Base-by-base conservation (phyloP, 2,888 invertebrate species). In the Rhabditoides inermis region DNA sequence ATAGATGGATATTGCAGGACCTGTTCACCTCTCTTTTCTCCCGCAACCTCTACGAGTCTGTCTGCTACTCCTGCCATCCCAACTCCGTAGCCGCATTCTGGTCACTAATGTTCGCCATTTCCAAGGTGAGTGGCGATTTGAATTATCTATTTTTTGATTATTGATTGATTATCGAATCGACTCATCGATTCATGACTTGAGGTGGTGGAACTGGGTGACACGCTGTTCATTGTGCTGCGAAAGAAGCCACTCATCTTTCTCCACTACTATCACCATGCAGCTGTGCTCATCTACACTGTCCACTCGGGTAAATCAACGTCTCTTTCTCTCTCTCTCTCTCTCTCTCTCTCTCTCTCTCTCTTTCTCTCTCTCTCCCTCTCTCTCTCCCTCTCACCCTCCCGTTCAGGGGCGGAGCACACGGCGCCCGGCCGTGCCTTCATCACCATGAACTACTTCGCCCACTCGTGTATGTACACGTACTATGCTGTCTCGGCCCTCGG, bases 401-500 rank as follows among this genome's bases (percentile, higher is more conserved):
- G 23, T 60, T 39, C 36, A 68, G 69, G 72, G 22, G 72, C 75
- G 36, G 75, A 75, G 45, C 72, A 75, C 58, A 74, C 71, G 6
- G 73, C 75, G 2, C 59, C 75, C 18, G 75, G 75, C 18, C 56
- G 73, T 28, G 68, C 68, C 15, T 76, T 72, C 57, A 73, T 76
- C 48, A 75, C 77, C 3, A 80, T 81, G 79, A 81, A 81, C 69
- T 81, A 77, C 57, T 68, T 77, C 3, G 80, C 80, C 2, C 81
- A 81, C 64, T 77, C 80, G 4, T 70, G 79, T 45, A 81, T 81
- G 81, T 81, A 81, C 68, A 70, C 78, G 0, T 81, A 81, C 67
- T 81, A 81, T 67, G 75, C 79, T 28, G 60, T 79, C n/a, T 60
- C 77, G 36, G 80, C 81, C 1, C 63, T 77, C 57, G 74, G 76